Conservation (phyloP, 2,888 invertebrate species). For the Dioctria rufipes region DNA sequence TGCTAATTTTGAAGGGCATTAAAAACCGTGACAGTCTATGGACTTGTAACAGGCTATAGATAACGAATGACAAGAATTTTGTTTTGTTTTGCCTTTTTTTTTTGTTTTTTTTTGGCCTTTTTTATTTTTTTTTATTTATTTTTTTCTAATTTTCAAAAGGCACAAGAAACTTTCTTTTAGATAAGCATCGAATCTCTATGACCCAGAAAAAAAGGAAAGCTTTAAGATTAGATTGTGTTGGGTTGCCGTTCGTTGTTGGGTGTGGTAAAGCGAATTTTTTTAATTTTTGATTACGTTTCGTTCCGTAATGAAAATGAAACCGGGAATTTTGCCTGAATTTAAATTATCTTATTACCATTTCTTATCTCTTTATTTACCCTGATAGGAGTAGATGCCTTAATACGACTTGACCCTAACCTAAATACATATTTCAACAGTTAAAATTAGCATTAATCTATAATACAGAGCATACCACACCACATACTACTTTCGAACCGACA, state of each 20-base stretch:
- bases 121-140: too few species aligned
- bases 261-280: slow-evolving; percentile 8
- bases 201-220: too few species aligned
- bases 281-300: slow-evolving; percentile 39
- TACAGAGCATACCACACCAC: not conserved
- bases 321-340: slow-evolving; percentile 37
- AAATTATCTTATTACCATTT: slow-evolving; percentile 33
- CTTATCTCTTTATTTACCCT: slow-evolving; percentile 22
- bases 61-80: slow-evolving; percentile 2
- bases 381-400: not conserved
- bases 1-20: slow-evolving; percentile 36
- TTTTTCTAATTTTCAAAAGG: not conserved
- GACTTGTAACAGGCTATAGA: not conserved
- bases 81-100: not conserved
- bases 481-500: too few species aligned
- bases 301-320: slow-evolving; percentile 32
- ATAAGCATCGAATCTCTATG: not conserved
- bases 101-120: too few species aligned
- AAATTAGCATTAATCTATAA: slow-evolving; percentile 35
- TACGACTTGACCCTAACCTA: slow-evolving; percentile 23
- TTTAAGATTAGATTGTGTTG: slow-evolving; percentile 35
- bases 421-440: slow-evolving; percentile 40
- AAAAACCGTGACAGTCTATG: slow-evolving; percentile 20
- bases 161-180: slow-evolving; percentile 14
- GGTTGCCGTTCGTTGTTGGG: slow-evolving; percentile 3